Conservation (phyloP, 2,888 invertebrate genomes). For the Patella depressa region DNA sequence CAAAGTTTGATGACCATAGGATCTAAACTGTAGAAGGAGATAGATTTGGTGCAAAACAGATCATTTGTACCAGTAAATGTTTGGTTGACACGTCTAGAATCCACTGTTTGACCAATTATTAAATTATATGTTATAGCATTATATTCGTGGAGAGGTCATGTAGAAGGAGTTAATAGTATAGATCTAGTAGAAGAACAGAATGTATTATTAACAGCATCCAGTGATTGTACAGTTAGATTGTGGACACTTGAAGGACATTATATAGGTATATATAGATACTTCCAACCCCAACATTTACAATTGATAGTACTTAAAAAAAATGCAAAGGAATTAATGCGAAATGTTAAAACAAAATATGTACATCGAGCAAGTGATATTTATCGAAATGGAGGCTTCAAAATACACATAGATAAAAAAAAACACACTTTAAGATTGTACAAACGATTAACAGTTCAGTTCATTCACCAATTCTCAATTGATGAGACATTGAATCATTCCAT, state of each 20-base stretch:
- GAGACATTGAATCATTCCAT: no score
- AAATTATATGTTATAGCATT: conserved; percentile 54
- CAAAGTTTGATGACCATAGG: no score
- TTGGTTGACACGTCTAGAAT: no score
- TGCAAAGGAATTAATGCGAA: not conserved
- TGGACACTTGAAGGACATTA: conserved; percentile 71
- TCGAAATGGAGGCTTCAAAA: not conserved
- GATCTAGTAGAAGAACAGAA: conserved; percentile 67
- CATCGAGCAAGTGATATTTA: not conserved
- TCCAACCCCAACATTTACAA: not conserved
- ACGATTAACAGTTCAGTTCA: no score
- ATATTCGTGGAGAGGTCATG: conserved; percentile 69
- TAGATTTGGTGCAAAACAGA: no score
- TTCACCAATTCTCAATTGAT: no score
- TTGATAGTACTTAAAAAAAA: not conserved
- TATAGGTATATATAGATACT: conserved; percentile 59
- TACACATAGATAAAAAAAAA: no score
- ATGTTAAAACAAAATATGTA: not conserved
- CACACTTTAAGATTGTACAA: no score
- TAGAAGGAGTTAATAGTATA: conserved; percentile 67
- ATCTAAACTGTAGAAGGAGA: no score
- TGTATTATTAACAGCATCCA: conserved; percentile 66
- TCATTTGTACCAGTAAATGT: no score
- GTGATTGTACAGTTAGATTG: conserved; percentile 70
- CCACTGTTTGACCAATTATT: no score